phyloP scores from a whole-genome alignment of 2,113 vertebrate species.

The Rostratula benghalensis region DNA sequence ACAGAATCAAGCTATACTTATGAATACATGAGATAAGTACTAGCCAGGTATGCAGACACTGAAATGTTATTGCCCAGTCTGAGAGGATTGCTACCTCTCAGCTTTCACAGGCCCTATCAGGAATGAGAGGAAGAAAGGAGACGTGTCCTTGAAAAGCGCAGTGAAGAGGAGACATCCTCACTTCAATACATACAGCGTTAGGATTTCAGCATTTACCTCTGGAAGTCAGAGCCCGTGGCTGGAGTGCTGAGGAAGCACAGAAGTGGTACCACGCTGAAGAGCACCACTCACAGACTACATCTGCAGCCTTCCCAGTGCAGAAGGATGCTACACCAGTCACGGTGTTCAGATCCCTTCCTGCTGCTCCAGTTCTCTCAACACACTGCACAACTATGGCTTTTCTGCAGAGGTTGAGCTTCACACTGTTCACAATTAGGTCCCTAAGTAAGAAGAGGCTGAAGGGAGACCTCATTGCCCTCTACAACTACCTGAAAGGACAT shows the following conservation, averaged over 20 bases:
- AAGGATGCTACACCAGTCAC: neutral
- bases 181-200: accelerated
- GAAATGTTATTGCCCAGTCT: accelerated
- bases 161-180: neutral
- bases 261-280: neutral
- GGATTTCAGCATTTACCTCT: neutral
- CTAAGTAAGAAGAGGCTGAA: neutral
- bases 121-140: neutral
- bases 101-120: neutral
- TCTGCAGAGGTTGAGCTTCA: neutral
- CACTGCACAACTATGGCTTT: accelerated
- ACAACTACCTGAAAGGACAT: too few species aligned
- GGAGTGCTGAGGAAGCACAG: neutral
- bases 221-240: neutral
- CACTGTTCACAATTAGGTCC: neutral
- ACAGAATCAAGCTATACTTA: neutral
- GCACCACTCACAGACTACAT: neutral
- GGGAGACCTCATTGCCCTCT: too few species aligned
- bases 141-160: neutral
- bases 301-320: neutral
- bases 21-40: neutral
- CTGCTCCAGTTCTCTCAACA: neutral
- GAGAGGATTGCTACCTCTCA: neutral
- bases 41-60: neutral
- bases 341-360: accelerated